phyloP scores from a whole-genome alignment of 2,797 vertebrate genomes.

The Poeciliopsis gracilis region DNA sequence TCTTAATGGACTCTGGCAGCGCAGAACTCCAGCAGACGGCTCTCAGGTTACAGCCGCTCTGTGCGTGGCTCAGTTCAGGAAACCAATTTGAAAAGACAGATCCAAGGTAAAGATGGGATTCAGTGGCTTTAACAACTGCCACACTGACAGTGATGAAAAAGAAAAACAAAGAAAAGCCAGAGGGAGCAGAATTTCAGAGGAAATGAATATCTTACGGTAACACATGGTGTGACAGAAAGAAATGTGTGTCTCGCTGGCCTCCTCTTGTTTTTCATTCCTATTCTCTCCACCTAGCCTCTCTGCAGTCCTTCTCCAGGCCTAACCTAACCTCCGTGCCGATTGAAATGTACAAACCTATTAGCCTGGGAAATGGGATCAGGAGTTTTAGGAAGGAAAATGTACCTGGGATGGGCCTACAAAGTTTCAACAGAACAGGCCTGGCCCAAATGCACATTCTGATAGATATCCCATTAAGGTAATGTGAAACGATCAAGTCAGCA shows the following conservation, averaged over 20 bases:
- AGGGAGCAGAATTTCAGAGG: conserved; percentile 64
- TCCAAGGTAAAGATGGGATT: conserved; percentile 64
- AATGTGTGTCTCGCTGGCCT: conserved; percentile 71
- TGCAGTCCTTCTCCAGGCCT: conserved; percentile 55
- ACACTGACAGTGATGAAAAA: conserved; percentile 69
- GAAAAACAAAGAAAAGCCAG: conserved; percentile 65
- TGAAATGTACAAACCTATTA: conserved; percentile 76
- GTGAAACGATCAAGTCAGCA: conserved; percentile 27
- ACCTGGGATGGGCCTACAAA: conserved; percentile 44
- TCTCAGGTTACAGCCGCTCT: conserved; percentile 71
- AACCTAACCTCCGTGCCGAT: conserved; percentile 51
- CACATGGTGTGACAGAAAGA: conserved; percentile 78
- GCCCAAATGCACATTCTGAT: conserved; percentile 14
- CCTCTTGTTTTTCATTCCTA: conserved; percentile 74
- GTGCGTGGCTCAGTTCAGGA: conserved; percentile 63
- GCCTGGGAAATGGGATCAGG: conserved; percentile 69
- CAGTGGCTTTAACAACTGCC: conserved; percentile 65
- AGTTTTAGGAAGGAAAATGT: conserved; percentile 59
- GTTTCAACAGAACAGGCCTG: conserved; percentile 19
- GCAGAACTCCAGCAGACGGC: conserved; percentile 56
- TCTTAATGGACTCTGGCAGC: conserved; percentile 67
- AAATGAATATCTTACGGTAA: conserved; percentile 78
- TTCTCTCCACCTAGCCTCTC: conserved; percentile 24
- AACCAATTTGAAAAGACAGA: conserved; percentile 59
- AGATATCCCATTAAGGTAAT: conserved; percentile 40